A percentile compares a stretch with the other conserved stretches of the same genome.
Evolutionary conservation across 2,797 vertebrate species (phyloP).

Genomic region (Odontamblyopus lacepedii): DNA sequence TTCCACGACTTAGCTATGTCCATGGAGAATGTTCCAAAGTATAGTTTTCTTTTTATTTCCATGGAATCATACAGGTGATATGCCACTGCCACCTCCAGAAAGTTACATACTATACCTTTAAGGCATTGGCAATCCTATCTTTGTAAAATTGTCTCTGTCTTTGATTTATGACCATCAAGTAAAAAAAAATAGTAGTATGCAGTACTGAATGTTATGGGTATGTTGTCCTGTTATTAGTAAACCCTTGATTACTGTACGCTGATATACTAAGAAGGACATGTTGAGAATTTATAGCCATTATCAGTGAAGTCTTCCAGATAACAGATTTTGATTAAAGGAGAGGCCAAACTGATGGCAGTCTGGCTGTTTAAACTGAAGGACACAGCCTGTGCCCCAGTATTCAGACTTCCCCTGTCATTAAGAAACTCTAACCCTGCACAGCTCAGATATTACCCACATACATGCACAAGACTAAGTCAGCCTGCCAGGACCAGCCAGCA

Average conservation of each 20-base stretch:
- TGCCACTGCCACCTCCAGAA: too few species aligned
- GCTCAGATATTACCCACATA: conserved; percentile 49
- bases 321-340: conserved; percentile 45
- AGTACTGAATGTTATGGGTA: neutral
- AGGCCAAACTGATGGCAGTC: conserved; percentile 62
- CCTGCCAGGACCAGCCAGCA: conserved; percentile 14
- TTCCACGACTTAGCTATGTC: too few species aligned
- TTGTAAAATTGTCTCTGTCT: neutral
- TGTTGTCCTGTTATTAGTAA: neutral
- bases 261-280: neutral
- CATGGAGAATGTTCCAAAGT: too few species aligned
- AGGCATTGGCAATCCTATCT: neutral
- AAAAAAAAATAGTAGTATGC: neutral
- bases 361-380: conserved; percentile 56
- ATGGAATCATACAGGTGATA: too few species aligned
- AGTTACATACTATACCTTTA: neutral
- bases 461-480: conserved; percentile 29
- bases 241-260: neutral
- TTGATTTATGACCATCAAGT: neutral
- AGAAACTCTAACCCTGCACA: conserved; percentile 47
- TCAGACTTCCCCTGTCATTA: conserved; percentile 67
- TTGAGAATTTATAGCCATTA: conserved; percentile 24
- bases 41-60: too few species aligned
- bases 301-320: conserved; percentile 30
- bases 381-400: conserved; percentile 21